Evolutionary conservation across 2,888 invertebrate genomes (phyloP).

Genomic region (Lottia gigantea): DNA sequence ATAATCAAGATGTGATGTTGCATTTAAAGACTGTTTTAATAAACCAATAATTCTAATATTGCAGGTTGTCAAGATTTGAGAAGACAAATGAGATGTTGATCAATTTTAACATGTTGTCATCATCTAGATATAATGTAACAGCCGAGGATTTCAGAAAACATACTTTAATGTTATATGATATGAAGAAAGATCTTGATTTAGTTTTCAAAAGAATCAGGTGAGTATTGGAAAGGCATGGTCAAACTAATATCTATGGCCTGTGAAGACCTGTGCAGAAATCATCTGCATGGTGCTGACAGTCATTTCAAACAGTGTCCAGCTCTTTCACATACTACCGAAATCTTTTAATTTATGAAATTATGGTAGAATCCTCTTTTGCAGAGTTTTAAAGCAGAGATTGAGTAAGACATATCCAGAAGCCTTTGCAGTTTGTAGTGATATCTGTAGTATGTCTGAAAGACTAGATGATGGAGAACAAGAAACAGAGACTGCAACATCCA

Average conservation of each 20-base stretch:
- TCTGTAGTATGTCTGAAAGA: background rate
- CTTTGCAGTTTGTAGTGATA: slow-evolving; percentile 14
- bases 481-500: background rate
- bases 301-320: too few species aligned
- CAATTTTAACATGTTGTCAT: slow-evolving; percentile 94
- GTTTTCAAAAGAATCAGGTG: slow-evolving; percentile 90
- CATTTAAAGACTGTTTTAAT: too few species aligned
- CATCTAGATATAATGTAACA: slow-evolving; percentile 85
- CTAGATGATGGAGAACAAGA: background rate
- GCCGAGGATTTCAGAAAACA: slow-evolving; percentile 91
- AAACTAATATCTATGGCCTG: too few species aligned
- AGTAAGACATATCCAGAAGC: slow-evolving; percentile 25
- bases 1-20: too few species aligned
- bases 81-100: slow-evolving; percentile 99
- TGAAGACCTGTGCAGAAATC: too few species aligned
- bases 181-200: slow-evolving; percentile 94
- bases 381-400: slow-evolving; percentile 23
- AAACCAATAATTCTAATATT: slow-evolving; percentile 19
- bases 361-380: background rate
- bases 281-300: too few species aligned
- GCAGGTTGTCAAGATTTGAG: slow-evolving; percentile 86
- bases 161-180: slow-evolving; percentile 85
- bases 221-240: background rate
- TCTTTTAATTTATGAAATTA: too few species aligned
- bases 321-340: too few species aligned